These are phyloP conservation scores for Ianthella basta DNA, from an alignment of 37 sponge, comb jelly and placozoan species.

Conservation along the genomic window DNA sequence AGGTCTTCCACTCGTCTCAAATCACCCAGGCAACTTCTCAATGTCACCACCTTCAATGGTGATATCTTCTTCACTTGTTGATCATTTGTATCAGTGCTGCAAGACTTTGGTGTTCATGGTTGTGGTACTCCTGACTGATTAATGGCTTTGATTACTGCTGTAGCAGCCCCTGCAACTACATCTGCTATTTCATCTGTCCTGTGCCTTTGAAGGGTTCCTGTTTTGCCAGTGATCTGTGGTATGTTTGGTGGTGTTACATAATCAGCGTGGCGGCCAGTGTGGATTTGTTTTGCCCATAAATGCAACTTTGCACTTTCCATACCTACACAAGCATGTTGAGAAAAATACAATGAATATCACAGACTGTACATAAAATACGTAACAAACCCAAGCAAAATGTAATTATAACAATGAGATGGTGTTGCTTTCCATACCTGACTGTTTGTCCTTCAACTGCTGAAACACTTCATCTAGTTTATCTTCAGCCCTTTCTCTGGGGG, in stretches of 20 bases:
- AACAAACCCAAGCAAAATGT: too few species aligned
- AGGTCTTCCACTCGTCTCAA: conserved; percentile 21
- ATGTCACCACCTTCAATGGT: conserved; percentile 26
- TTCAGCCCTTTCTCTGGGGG: too few species aligned
- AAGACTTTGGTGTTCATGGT: not conserved
- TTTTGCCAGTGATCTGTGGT: conserved; percentile 4
- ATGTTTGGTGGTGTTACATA: conserved; percentile 42
- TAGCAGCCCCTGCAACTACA: conserved; percentile 30
- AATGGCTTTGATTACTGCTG: not conserved
- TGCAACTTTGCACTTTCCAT: conserved; percentile 31
- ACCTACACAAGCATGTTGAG: conserved; percentile 1
- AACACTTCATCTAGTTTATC: too few species aligned
- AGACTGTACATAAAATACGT: too few species aligned
- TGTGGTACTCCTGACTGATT: not conserved
- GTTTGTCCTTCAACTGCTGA: too few species aligned
- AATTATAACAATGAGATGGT: too few species aligned
- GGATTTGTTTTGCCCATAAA: conserved; percentile 33
- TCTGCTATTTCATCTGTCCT: conserved; percentile 11
- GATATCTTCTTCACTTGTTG: not conserved
- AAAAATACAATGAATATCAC: too few species aligned
- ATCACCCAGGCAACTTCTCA: conserved; percentile 39
- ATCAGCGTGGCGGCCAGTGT: conserved; percentile 31
- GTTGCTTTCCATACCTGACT: too few species aligned
- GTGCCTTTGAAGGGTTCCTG: not conserved
- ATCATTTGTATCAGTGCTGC: too few species aligned